Conservation (phyloP, 2,888 invertebrate species). For the Nomada fabriciana region DNA sequence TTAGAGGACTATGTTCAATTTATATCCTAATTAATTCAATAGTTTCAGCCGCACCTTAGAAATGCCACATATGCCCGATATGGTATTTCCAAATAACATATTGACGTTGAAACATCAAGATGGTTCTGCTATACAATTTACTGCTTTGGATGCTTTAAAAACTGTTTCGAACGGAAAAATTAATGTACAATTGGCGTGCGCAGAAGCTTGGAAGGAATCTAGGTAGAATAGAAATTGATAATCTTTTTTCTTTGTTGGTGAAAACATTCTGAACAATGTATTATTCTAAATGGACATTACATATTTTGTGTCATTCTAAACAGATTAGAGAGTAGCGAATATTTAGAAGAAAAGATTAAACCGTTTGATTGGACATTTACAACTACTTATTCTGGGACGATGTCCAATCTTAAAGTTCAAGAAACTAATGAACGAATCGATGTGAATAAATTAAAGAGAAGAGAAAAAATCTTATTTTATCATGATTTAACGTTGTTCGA, state of each 20-base stretch:
- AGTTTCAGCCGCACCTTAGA: conserved; percentile 90
- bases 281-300: conserved; percentile 84
- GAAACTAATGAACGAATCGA: conserved; percentile 92
- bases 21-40: conserved; percentile 76
- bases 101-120: conserved; percentile 89
- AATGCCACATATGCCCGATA: conserved; percentile 98
- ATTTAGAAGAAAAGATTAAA: conserved; percentile 90
- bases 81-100: conserved; percentile 98
- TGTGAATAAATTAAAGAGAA: conserved; percentile 93
- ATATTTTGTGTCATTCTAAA: conserved; percentile 62
- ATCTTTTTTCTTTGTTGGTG: background rate
- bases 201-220: conserved; percentile 96
- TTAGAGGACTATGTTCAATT: background rate
- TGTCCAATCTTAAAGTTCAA: conserved; percentile 87
- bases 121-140: conserved; percentile 92
- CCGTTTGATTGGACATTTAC: conserved; percentile 99
- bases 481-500: conserved; percentile 97
- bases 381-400: conserved; percentile 95
- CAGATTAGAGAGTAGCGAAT: conserved; percentile 88
- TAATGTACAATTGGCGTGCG: conserved; percentile 93
- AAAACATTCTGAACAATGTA: background rate
- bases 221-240: conserved; percentile 86
- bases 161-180: conserved; percentile 90
- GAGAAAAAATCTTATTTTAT: conserved; percentile 97
- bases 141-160: conserved; percentile 95